phyloP scores from a whole-genome alignment of 2,888 invertebrate genomes.

The Hirudinaria manillensis region DNA sequence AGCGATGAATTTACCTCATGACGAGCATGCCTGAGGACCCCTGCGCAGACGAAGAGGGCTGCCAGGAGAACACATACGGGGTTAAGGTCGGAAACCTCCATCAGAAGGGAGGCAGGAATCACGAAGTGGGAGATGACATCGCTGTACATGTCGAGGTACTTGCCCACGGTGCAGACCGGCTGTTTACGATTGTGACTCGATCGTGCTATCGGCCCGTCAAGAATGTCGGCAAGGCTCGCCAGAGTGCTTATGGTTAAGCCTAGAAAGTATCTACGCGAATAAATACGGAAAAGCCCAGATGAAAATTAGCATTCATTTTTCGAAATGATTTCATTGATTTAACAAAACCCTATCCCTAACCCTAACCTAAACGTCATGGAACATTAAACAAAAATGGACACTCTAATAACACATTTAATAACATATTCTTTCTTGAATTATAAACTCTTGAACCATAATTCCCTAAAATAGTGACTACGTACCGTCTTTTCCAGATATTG shows the following conservation, averaged over 20 bases:
- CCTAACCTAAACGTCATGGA: neutral
- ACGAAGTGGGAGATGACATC: slow-evolving; percentile 34
- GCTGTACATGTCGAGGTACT: slow-evolving; percentile 31
- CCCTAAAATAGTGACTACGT: neutral
- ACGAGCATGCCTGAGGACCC: slow-evolving; percentile 31
- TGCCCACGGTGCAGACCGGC: slow-evolving; percentile 21
- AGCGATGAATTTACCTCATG: slow-evolving; percentile 30
- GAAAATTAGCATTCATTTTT: too few species aligned
- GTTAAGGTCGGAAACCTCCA: slow-evolving; percentile 26
- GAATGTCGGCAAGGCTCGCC: slow-evolving; percentile 32
- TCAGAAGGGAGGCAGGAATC: slow-evolving; percentile 33
- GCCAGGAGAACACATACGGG: slow-evolving; percentile 20
- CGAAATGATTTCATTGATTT: neutral
- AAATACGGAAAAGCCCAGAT: neutral
- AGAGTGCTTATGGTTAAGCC: slow-evolving; percentile 28
- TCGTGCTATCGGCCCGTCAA: slow-evolving; percentile 33
- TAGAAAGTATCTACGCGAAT: slow-evolving; percentile 27
- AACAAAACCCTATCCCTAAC: too few species aligned
- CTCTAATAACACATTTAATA: neutral
- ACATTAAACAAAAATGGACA: neutral
- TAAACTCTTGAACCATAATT: neutral
- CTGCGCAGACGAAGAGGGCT: slow-evolving; percentile 23
- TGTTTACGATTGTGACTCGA: slow-evolving; percentile 16
- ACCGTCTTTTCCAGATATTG: slow-evolving; percentile 29
- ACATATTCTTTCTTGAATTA: neutral